Percentiles rank a stretch among this genome's conserved stretches.
phyloP scores from a whole-genome alignment of 2,113 vertebrate species.

The Aepyceros melampus region DNA sequence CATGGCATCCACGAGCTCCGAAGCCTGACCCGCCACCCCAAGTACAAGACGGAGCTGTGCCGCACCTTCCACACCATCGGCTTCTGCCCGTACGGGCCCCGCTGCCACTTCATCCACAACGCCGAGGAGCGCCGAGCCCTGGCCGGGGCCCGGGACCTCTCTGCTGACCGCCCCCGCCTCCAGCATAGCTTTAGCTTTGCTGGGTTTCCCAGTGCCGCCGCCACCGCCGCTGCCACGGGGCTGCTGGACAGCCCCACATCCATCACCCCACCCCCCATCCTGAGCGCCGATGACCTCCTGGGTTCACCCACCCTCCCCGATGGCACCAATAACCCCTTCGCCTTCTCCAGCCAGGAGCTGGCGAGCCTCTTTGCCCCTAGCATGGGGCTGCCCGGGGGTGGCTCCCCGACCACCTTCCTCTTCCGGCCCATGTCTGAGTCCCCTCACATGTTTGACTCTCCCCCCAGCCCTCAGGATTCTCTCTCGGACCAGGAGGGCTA shows the following conservation, averaged over 20 bases:
- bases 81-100: conserved; percentile 96
- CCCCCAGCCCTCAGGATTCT: conserved; percentile 95
- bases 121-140: conserved; percentile 95
- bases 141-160: conserved; percentile 83
- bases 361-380: conserved; percentile 93
- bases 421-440: conserved; percentile 95
- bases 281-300: conserved; percentile 91
- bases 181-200: conserved; percentile 99
- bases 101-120: conserved; percentile 99
- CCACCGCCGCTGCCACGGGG: conserved; percentile 85
- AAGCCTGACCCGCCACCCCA: conserved; percentile 96
- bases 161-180: conserved; percentile 92
- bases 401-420: conserved; percentile 90
- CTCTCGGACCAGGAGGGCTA: conserved; percentile 98
- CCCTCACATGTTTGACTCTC: conserved; percentile 92
- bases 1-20: conserved; percentile 98
- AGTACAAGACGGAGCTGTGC: conserved; percentile 99
- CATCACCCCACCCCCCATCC: conserved; percentile 94
- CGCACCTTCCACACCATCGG: conserved; percentile 99
- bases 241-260: conserved; percentile 98
- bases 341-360: conserved; percentile 99
- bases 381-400: conserved; percentile 87
- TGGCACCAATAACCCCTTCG: conserved; percentile 97
- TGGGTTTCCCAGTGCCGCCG: conserved; percentile 88
- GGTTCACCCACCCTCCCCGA: conserved; percentile 86